phyloP scores from a whole-genome alignment of 2,113 vertebrate genomes.

The Formicarius rufipectus region DNA sequence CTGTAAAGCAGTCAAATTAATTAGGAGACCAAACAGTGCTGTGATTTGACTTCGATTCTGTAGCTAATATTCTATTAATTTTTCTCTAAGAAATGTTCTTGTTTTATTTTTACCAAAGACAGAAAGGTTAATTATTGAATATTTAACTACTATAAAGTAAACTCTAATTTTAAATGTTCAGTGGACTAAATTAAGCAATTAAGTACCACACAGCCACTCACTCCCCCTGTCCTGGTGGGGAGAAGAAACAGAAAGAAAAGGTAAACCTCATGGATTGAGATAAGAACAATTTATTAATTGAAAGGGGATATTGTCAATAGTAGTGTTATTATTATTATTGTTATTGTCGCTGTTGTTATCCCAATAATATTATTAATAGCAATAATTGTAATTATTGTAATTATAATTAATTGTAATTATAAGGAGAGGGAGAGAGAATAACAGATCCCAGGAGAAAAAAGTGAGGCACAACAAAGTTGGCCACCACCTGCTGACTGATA shows the following conservation, averaged over 20 bases:
- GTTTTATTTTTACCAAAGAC: slow-evolving; percentile 44
- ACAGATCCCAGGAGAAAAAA: not conserved
- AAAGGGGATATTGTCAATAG: not conserved
- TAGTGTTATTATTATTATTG: not conserved
- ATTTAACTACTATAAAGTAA: slow-evolving; percentile 41
- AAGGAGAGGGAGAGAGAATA: not conserved
- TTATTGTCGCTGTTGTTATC: not conserved
- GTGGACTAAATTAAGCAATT: not conserved
- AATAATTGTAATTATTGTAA: not conserved
- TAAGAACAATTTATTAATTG: not conserved
- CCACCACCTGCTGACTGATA: not conserved
- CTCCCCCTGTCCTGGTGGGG: not conserved
- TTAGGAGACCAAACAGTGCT: not conserved
- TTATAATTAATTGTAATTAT: not conserved
- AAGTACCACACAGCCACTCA: not conserved
- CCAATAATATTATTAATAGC: not conserved
- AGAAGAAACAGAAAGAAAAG: not conserved
- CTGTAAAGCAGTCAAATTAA: slow-evolving; percentile 21
- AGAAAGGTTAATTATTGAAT: slow-evolving; percentile 26
- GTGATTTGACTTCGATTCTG: not conserved
- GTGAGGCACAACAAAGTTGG: not conserved
- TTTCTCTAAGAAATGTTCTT: slow-evolving; percentile 48
- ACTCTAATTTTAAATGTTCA: slow-evolving; percentile 12
- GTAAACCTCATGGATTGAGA: not conserved
- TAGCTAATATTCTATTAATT: slow-evolving; percentile 29